A percentile compares a stretch with the other conserved stretches of the same genome.
These are phyloP conservation scores for Sphenopsis melanotis DNA, from an alignment of 2,797 vertebrate species.

Conservation along the genomic window DNA sequence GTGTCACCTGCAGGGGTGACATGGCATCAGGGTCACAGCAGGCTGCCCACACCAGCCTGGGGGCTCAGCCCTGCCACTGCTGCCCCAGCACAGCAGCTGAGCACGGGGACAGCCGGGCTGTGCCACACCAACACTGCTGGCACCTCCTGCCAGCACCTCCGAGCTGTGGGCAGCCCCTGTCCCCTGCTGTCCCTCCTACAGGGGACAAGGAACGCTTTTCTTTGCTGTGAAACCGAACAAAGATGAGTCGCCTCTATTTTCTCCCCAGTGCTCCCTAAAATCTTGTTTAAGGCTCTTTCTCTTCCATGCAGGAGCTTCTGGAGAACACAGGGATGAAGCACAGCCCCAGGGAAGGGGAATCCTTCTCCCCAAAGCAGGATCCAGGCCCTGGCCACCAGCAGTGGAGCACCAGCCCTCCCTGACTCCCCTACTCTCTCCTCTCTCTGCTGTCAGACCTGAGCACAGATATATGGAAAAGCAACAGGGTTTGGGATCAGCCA, in stretches of 20 bases:
- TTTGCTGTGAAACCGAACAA: not conserved
- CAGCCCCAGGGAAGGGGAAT: not conserved
- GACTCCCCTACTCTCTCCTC: not conserved
- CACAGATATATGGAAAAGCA: not conserved
- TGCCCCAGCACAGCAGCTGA: not conserved
- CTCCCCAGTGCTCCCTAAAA: not conserved
- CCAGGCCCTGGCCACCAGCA: not conserved
- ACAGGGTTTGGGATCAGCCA: not conserved
- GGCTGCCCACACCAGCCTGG: not conserved
- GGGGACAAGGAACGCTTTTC: not conserved
- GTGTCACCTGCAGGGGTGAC: constrained; percentile 84
- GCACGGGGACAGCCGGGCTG: not conserved
- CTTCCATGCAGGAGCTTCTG: not conserved
- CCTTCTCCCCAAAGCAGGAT: not conserved
- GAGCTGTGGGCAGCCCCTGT: not conserved
- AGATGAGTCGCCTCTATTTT: not conserved
- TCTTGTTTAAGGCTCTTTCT: not conserved
- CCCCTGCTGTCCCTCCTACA: not conserved
- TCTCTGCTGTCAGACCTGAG: not conserved
- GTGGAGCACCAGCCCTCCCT: not conserved
- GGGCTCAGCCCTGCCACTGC: not conserved
- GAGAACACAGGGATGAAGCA: not conserved
- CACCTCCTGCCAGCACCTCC: not conserved
- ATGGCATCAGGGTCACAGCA: not conserved
- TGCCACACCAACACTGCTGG: accelerated